Evolutionary conservation across 2,797 vertebrate species (phyloP).

Genomic region (Uromys caudimaculatus): DNA sequence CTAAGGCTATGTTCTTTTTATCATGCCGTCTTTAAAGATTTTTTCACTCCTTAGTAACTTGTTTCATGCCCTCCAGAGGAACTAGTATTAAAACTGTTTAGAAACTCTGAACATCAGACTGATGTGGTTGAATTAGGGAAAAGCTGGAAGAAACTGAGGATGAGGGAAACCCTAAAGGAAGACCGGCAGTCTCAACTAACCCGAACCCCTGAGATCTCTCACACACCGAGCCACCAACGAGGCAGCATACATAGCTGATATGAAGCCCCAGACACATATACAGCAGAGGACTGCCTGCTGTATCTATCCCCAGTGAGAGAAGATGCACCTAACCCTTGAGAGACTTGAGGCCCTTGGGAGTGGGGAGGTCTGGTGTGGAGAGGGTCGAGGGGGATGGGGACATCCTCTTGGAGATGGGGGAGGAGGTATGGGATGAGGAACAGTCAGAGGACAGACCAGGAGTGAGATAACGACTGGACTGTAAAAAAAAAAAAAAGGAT

Average conservation of each 20-base stretch:
- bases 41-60: constrained; percentile 44
- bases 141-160: background rate
- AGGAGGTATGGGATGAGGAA: background rate
- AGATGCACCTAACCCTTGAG: background rate
- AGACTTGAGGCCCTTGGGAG: background rate
- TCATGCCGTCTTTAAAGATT: background rate
- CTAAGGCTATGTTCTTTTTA: background rate
- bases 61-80: constrained; percentile 72
- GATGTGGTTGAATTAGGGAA: constrained; percentile 15
- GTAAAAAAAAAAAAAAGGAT: background rate
- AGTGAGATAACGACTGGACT: background rate
- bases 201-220: background rate
- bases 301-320: background rate
- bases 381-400: background rate
- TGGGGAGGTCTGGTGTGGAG: background rate
- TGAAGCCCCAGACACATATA: background rate
- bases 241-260: background rate
- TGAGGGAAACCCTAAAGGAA: background rate
- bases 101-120: constrained; percentile 69
- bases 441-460: background rate
- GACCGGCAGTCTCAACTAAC: background rate
- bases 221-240: background rate
- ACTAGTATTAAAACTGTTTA: constrained; percentile 71
- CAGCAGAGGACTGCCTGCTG: background rate
- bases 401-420: background rate